Evolutionary conservation across 2,888 invertebrate species (phyloP), one percentile per base, ranked within the genome.

Genomic region (Endotricha flammealis): DNA sequence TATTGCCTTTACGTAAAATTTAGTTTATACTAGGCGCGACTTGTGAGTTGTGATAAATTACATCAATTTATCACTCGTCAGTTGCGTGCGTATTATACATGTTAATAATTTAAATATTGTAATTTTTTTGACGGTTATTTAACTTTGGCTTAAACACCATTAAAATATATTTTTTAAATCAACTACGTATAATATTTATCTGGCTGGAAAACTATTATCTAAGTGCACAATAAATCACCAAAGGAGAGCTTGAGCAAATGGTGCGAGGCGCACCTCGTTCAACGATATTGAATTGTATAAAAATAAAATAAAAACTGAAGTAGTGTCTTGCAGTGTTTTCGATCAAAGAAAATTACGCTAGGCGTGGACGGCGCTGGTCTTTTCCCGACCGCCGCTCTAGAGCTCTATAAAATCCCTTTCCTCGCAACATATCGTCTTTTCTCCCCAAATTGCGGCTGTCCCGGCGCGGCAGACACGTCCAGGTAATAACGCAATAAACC

Each of bases 401-500:
- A 75, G 76, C 73, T 74, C 69, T 73, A 72, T 74, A 80, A 81
- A 82, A 83, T 80, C 77, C 75, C 72, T 78, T 75, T 79, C 66
- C 70, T 70, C 65, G 69, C 72, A 78, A 85, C 83, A 79, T 82
- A 81, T 81, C 81, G 77, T 75, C 80, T 77, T 80, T 79, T 77
- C 77, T 70, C 58, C 73, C 75, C 68, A 76, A 83, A 83, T 85
- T 83, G 83, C 79, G 78, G 77, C 71, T 75, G 82, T 79, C 79
- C 80, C 80, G 72, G 50, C 69, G 75, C 73, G 73, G 74, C 72
- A 72, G 79, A 81, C 82, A 80, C 81, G 83, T 85, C 78, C 83
- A 86, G 85, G 86, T 86, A 85, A 86, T 86, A 86, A 86, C 83
- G 80, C 83, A 83, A 86, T 86, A 86, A 85, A 85, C 82, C 82